Base-by-base conservation (phyloP, 2,797 vertebrate species). In the Borostomias antarcticus region DNA sequence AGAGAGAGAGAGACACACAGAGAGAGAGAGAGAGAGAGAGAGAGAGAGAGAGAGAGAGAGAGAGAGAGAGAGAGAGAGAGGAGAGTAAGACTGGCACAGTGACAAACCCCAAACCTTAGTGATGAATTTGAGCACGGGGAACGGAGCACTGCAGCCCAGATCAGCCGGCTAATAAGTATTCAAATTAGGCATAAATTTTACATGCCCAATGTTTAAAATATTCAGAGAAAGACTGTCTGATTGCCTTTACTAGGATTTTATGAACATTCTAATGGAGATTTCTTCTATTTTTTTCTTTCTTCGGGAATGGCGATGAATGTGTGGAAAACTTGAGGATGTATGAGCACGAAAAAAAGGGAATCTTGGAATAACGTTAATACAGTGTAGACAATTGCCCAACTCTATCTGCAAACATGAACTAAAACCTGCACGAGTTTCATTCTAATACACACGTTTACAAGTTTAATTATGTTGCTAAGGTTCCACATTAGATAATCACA, bases 101-200 rank as follows among this genome's bases (percentile, higher is more conserved):
- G 84, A 93, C 84, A 92, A 81, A 85, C 80, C 79, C 84, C 94
- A 87, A 94, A 73, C 85, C 82, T 37, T 37, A 80, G 88, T 94
- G 93, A 96, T 95, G 93, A 94, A 95, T 94, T 93, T 95, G 93
- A 92, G 91, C 91, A 89, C 85, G 88, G 90, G 92, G 94, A 91
- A 96, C 93, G 95, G 91, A 95, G 95, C 95, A 94, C 93, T 94
- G 92, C 93, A 90, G 93, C 91, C 88, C 89, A 96, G 94, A 96
- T 95, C 94, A 96, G 93, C 89, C 91, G 89, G 91, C 94, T 95
- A 98, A 96, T 97, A 96, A 96, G 93, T 96, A 97, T 98, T 98
- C 95, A 98, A 97, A 98, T 98, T 94, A 96, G 94, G 93, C 94
- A 98, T 97, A 95, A 96, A 98, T 98, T 98, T 97, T 98, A 95